Conservation (phyloP, 1,140 invertebrate genomes). For the Rhynchophorus ferrugineus region DNA sequence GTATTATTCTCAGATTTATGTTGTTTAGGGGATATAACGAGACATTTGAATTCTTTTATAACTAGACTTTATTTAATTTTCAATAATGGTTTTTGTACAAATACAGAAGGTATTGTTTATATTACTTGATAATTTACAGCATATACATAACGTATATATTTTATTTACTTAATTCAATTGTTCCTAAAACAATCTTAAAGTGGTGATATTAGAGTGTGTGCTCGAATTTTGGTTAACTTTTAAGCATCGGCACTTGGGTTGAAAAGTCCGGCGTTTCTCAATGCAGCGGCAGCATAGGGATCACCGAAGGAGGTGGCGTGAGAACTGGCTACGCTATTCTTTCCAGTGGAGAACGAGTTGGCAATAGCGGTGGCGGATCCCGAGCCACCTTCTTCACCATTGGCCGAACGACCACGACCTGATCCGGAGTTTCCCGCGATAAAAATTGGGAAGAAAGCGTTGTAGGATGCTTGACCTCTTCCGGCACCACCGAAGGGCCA, state of each 20-base stretch:
- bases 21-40: too few relatives aligned
- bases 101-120: neutral
- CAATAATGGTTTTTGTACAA: neutral
- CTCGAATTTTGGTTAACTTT: too few relatives aligned
- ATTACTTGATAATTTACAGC: neutral
- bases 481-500: constrained; percentile 31
- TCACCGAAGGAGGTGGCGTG: constrained; percentile 61
- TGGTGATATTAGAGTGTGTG: too few relatives aligned
- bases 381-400: constrained; percentile 56
- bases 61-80: neutral
- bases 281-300: constrained; percentile 32
- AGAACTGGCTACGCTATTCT: constrained; percentile 46
- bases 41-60: too few relatives aligned
- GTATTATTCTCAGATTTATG: too few relatives aligned
- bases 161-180: too few relatives aligned
- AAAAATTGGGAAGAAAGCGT: constrained; percentile 56
- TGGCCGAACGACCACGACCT: constrained; percentile 32
- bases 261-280: constrained; percentile 22
- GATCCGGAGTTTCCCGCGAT: constrained; percentile 43
- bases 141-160: neutral
- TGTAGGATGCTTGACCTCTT: constrained; percentile 34
- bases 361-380: constrained; percentile 49
- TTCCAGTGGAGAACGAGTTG: constrained; percentile 26
- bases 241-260: constrained; percentile 10
- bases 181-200: too few relatives aligned